Evolutionary conservation across 2,797 vertebrate genomes (phyloP).

Genomic region (Danio jaintianensis): DNA sequence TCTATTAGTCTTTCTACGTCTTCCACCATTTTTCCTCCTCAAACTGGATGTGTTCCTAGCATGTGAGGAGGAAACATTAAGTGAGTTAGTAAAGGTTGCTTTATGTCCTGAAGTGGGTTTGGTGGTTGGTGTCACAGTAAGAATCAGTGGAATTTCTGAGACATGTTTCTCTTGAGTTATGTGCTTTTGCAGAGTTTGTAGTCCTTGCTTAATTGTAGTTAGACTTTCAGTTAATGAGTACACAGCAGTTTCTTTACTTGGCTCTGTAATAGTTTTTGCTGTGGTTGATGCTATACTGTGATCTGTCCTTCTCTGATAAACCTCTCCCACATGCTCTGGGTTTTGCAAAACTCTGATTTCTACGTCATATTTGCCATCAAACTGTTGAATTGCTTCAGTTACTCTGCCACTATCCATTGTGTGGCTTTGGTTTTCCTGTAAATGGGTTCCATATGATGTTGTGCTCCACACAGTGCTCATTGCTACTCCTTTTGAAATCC

Average conservation of each 20-base stretch:
- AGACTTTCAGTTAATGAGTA: constrained; percentile 54
- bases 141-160: constrained; percentile 53
- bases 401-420: constrained; percentile 62
- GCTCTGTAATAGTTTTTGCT: constrained; percentile 42
- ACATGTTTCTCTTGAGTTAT: constrained; percentile 37
- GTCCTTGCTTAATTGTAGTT: constrained; percentile 31
- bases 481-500: constrained; percentile 59
- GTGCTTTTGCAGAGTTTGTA: constrained; percentile 42
- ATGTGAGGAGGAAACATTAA: constrained; percentile 20
- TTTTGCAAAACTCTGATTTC: constrained; percentile 40
- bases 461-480: constrained; percentile 53
- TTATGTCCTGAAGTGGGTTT: constrained; percentile 16
- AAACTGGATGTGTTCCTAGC: constrained; percentile 61
- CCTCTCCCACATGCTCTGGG: constrained; percentile 54
- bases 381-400: constrained; percentile 57
- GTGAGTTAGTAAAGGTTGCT: constrained; percentile 42
- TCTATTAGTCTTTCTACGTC: constrained; percentile 78
- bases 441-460: constrained; percentile 54
- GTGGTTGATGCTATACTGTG: constrained; percentile 50
- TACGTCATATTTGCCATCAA: constrained; percentile 23
- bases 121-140: constrained; percentile 40
- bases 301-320: constrained; percentile 52
- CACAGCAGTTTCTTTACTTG: constrained; percentile 54
- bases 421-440: constrained; percentile 59
- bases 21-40: constrained; percentile 75